Base-by-base conservation (phyloP, 1,140 invertebrate species). In the Leptopilina boulardi region DNA sequence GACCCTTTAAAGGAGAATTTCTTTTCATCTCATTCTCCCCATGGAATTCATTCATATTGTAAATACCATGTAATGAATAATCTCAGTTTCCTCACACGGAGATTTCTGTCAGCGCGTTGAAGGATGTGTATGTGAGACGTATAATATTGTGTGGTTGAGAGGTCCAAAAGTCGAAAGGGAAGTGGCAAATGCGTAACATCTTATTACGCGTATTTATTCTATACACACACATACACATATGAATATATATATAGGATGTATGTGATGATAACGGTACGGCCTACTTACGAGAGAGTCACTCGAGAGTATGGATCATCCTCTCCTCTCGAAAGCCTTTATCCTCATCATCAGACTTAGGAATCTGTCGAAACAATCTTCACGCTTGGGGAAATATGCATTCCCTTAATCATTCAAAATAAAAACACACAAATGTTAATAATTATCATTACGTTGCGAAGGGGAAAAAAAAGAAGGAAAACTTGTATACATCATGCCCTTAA, bases 81-180 rank as follows among this genome's bases (percentile, higher is more conserved):
- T 66, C 26, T 66, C 23, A 15, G 59, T 38, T n/a, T 21, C 54
- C 21, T 59, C 21, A 1, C 23, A 9, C 34, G 9, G 21, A 8
- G 54, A 13, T 21, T 11, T 23, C 59, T 30, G 59, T 66, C 59
- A 66, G n/a, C 59, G n/a, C 59, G 23, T 34, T 66, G 23, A 66
- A n/a, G 1, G 11, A 30, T 38, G 30, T 6, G 2, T 34, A 6
- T 34, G 5, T 30, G 26, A 66, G 26, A 66, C 59, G 26, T 66
- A 66, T 8, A 8, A 0, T 9, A 66, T 66, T 11, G 15, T 6
- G 15, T n/a, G n/a, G n/a, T n/a, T n/a, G n/a, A n/a, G 8, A 38
- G 26, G 23, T 66, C 10, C 23, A 66, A 59, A 51, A 66, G 59
- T 66, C 59, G 59, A 66, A 21, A 66, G 59, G 59, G 59, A 23